A percentile compares a stretch with the other conserved stretches of the same genome.
Evolutionary conservation across 2,113 vertebrate genomes (phyloP).

Genomic region (Atractosteus spatula): DNA sequence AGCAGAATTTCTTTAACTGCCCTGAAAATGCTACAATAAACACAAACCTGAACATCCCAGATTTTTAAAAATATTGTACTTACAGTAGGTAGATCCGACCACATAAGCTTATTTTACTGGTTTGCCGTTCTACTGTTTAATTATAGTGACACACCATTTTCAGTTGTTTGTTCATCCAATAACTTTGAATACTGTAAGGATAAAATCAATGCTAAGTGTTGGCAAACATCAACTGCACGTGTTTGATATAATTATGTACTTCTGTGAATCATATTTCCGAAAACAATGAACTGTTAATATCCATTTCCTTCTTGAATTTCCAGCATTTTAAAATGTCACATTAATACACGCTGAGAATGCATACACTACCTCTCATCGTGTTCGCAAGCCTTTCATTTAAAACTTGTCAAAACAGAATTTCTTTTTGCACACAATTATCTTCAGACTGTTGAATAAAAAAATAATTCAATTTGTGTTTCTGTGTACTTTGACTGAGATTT

Average conservation of each 20-base stretch:
- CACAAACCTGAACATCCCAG: not conserved
- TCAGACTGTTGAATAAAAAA: conserved; percentile 37
- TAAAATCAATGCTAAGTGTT: not conserved
- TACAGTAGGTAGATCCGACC: too few relatives aligned
- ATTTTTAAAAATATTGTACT: too few relatives aligned
- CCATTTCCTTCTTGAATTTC: conserved; percentile 16
- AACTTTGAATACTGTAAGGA: not conserved
- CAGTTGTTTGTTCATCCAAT: too few relatives aligned
- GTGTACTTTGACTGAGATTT: conserved; percentile 39
- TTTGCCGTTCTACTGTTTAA: too few relatives aligned
- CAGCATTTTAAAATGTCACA: conserved; percentile 12
- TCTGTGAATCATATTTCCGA: conserved; percentile 8
- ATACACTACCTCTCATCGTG: conserved; percentile 24
- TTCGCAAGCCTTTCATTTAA: conserved; percentile 37
- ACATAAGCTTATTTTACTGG: too few relatives aligned
- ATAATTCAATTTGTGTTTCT: conserved; percentile 50
- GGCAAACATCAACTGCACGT: not conserved
- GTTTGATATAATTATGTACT: conserved; percentile 7
- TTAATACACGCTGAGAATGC: conserved; percentile 35
- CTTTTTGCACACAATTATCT: conserved; percentile 48
- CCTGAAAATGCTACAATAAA: not conserved
- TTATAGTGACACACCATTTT: too few relatives aligned
- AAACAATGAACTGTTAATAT: not conserved
- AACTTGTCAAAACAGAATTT: conserved; percentile 47
- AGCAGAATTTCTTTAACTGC: not conserved